Conservation (phyloP, 2,888 invertebrate genomes). For the Ophraella communa region DNA sequence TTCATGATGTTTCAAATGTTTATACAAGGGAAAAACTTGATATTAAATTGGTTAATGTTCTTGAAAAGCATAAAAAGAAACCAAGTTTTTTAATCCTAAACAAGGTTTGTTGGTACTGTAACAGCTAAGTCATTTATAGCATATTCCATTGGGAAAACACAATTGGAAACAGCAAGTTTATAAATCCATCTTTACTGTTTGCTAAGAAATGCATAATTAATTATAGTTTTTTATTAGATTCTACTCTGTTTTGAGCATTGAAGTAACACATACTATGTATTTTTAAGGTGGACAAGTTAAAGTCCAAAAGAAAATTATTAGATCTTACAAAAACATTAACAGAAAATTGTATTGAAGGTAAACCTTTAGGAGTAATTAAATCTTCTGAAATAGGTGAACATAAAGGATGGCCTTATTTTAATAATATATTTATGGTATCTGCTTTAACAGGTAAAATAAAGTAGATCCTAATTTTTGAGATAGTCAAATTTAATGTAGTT, state of each 20-base stretch:
- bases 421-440: constrained; percentile 91
- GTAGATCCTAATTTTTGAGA: constrained; percentile 17
- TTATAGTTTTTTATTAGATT: too few relatives aligned
- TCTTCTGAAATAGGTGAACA: constrained; percentile 40
- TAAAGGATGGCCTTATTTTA: constrained; percentile 78
- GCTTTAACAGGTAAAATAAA: constrained; percentile 79
- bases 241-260: too few relatives aligned
- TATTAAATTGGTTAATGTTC: constrained; percentile 70
- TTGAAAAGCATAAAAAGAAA: constrained; percentile 67
- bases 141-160: too few relatives aligned
- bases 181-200: too few relatives aligned
- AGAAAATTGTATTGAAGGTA: constrained; percentile 59
- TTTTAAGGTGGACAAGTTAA: constrained; percentile 71
- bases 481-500: neutral
- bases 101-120: constrained; percentile 68
- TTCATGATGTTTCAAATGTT: constrained; percentile 82
- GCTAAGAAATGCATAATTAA: too few relatives aligned
- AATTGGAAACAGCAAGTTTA: too few relatives aligned
- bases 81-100: constrained; percentile 85
- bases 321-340: constrained; percentile 74
- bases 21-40: constrained; percentile 74
- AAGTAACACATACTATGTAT: constrained; percentile 25
- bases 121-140: neutral
- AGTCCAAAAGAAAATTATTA: constrained; percentile 76
- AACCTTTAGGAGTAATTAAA: constrained; percentile 45